Percentiles rank a stretch among this genome's conserved stretches.
Evolutionary conservation across 2,888 invertebrate species (phyloP).

Genomic region (Dynastes hyllus): DNA sequence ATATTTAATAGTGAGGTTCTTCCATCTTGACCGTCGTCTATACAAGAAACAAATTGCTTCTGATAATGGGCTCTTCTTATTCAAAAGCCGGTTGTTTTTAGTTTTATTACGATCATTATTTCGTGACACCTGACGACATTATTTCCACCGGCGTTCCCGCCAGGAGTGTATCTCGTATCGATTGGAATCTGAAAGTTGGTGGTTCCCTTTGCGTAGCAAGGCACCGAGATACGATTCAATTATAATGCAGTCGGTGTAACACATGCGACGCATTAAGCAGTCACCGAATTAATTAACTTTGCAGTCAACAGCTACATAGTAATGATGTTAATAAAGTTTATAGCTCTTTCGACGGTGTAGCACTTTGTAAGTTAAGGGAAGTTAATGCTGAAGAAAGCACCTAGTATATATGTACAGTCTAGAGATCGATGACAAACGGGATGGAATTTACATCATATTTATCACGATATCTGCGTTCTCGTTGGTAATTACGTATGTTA

Average conservation of each 20-base stretch:
- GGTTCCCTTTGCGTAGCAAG: neutral
- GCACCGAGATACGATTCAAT: conserved; percentile 21
- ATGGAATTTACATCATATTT: no score
- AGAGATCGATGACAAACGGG: no score
- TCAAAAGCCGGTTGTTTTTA: conserved; percentile 10
- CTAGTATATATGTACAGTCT: neutral
- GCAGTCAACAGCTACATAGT: conserved; percentile 32
- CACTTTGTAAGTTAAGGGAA: no score
- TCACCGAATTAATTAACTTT: conserved; percentile 37
- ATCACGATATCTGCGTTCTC: no score
- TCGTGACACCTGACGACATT: conserved; percentile 5
- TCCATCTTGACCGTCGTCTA: neutral
- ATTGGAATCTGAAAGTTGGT: conserved; percentile 3
- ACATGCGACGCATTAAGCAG: conserved; percentile 22
- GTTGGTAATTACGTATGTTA: no score
- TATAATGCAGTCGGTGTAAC: conserved; percentile 13
- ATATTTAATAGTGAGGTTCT: neutral
- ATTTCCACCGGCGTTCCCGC: neutral
- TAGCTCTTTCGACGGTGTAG: neutral
- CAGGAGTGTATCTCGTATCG: conserved; percentile 1
- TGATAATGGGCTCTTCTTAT: conserved; percentile 1
- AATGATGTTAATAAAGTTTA: conserved; percentile 32
- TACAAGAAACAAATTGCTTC: conserved; percentile 16
- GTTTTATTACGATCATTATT: conserved; percentile 35
- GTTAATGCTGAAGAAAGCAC: neutral